phyloP scores from a whole-genome alignment of 92 coral and sea anemone species.

The Meandrina meandrites region DNA sequence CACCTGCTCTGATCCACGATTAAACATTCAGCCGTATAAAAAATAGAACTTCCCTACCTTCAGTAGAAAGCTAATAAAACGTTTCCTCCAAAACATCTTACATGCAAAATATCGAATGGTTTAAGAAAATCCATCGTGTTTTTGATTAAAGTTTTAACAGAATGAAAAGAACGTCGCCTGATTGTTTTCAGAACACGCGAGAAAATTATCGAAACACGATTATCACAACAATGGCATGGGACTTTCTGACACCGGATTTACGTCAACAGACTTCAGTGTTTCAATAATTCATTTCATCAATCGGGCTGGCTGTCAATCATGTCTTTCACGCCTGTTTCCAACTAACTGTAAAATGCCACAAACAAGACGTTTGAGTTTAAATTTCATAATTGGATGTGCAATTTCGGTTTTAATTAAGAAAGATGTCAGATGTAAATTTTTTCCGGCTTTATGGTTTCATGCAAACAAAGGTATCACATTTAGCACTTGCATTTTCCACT shows the following conservation, averaged over 20 bases:
- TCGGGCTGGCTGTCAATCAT: background rate
- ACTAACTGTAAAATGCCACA: too few relatives aligned
- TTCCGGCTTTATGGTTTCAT: background rate
- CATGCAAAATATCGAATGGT: background rate
- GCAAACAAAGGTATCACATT: background rate
- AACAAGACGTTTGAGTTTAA: too few relatives aligned
- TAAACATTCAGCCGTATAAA: constrained; percentile 4
- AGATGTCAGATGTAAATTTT: background rate
- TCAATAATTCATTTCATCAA: constrained; percentile 11
- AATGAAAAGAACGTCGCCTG: background rate
- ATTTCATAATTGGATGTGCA: too few relatives aligned
- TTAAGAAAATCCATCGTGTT: background rate
- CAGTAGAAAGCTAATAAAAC: too few relatives aligned
- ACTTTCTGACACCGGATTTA: constrained; percentile 13
- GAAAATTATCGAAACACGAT: background rate
- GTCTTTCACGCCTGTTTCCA: background rate
- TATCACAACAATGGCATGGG: constrained; percentile 24
- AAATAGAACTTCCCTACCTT: background rate
- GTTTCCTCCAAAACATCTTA: background rate
- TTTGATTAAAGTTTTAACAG: background rate
- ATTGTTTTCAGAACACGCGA: constrained; percentile 7
- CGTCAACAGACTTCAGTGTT: constrained; percentile 24
- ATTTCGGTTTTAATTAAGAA: background rate
- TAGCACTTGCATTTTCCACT: background rate
- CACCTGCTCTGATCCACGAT: constrained; percentile 12